phyloP scores from a whole-genome alignment of 1,140 invertebrate genomes.

The Aphis craccivora region DNA sequence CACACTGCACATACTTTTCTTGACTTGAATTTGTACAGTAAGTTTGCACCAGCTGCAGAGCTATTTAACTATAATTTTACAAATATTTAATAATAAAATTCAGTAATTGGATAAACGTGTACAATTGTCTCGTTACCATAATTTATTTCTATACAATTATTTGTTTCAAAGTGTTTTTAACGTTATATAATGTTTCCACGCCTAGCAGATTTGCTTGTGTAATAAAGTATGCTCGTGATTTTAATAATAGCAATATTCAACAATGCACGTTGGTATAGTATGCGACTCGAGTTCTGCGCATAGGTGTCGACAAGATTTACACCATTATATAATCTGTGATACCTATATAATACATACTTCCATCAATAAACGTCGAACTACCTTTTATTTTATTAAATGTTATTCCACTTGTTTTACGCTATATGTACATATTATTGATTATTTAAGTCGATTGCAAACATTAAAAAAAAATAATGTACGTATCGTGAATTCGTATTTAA shows the following conservation, averaged over 20 bases:
- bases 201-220: neutral
- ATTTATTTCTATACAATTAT: constrained; percentile 16
- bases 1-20: constrained; percentile 26
- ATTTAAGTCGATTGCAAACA: neutral
- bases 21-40: constrained; percentile 44
- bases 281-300: too few species aligned
- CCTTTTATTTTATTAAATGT: neutral
- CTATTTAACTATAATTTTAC: constrained; percentile 30
- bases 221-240: neutral
- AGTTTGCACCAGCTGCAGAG: constrained; percentile 38
- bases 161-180: neutral
- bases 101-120: neutral
- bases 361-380: neutral
- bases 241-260: neutral
- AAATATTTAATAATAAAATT: constrained; percentile 46
- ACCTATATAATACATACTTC: neutral
- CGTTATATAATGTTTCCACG: neutral
- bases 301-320: neutral
- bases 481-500: neutral
- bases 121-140: neutral
- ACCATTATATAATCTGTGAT: neutral
- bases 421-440: neutral
- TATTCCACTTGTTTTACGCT: neutral
- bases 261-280: neutral
- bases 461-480: neutral